Conservation (phyloP, 2,797 vertebrate genomes). For the Argyrosomus regius region DNA sequence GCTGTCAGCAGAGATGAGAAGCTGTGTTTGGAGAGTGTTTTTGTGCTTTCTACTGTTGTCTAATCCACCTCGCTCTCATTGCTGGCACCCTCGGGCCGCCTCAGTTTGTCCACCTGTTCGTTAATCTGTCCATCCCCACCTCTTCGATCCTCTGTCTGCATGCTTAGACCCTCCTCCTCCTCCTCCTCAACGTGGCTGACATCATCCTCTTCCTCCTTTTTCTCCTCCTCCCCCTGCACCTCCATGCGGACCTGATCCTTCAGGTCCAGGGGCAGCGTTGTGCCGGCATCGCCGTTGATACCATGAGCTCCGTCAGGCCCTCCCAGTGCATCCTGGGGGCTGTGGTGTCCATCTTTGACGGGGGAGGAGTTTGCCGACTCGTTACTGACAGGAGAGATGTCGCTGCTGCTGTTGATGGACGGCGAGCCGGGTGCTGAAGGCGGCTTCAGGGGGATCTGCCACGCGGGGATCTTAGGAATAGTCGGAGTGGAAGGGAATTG, state of each 20-base stretch:
- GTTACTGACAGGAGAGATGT: conserved; percentile 97
- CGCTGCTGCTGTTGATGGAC: conserved; percentile 93
- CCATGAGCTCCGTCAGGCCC: conserved; percentile 83
- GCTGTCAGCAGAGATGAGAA: conserved; percentile 49
- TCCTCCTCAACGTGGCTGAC: conserved; percentile 84
- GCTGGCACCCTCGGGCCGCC: conserved; percentile 95
- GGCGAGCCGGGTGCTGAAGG: conserved; percentile 84
- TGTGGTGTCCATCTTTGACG: conserved; percentile 90
- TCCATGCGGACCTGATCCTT: conserved; percentile 95
- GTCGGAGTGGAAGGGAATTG: conserved; percentile 96
- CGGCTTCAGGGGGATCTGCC: conserved; percentile 96
- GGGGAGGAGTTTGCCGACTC: conserved; percentile 93
- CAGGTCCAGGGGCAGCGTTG: conserved; percentile 83
- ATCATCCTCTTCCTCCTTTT: conserved; percentile 76
- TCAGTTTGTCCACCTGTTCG: conserved; percentile 96
- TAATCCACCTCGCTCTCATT: conserved; percentile 96
- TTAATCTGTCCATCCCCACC: conserved; percentile 98
- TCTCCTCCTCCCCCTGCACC: conserved; percentile 93
- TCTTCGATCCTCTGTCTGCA: conserved; percentile 93
- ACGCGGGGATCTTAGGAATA: conserved; percentile 94
- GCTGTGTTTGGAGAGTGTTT: conserved; percentile 53
- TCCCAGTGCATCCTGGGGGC: conserved; percentile 85
- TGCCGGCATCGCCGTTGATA: conserved; percentile 77
- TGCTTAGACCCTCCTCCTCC: conserved; percentile 88
- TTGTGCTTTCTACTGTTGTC: conserved; percentile 53